Conservation (phyloP, 2,888 invertebrate genomes). For the Mallateleia sp. region DNA sequence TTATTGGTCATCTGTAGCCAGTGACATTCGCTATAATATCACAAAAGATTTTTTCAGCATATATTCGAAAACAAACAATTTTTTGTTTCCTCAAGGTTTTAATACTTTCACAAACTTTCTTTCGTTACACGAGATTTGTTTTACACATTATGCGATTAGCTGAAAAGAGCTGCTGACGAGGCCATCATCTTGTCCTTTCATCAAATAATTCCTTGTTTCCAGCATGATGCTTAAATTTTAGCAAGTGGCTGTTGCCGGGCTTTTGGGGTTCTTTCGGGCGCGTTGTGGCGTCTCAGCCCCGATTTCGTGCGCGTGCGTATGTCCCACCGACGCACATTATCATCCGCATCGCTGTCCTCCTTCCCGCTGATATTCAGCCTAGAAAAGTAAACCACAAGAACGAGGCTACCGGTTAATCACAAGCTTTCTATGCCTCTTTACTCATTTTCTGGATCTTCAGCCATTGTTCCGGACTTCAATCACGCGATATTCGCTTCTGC, state of each 20-base stretch:
- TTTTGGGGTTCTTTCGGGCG: slow-evolving; percentile 86
- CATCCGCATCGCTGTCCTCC: slow-evolving; percentile 50
- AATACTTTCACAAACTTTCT: too few species aligned
- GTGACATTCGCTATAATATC: too few species aligned
- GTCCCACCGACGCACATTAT: slow-evolving; percentile 64
- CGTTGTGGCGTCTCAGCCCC: slow-evolving; percentile 85
- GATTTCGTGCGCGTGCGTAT: slow-evolving; percentile 83
- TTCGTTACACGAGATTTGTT: slow-evolving; percentile 11
- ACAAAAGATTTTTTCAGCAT: too few species aligned
- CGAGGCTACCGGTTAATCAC: slow-evolving; percentile 80
- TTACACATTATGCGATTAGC: slow-evolving; percentile 16
- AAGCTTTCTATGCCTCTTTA: slow-evolving; percentile 39
- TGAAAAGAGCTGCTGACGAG: slow-evolving; percentile 81
- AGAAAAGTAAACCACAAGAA: slow-evolving; percentile 79
- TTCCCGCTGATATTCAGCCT: slow-evolving; percentile 74
- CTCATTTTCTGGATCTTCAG: slow-evolving; percentile 47
- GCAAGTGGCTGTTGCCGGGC: slow-evolving; percentile 86
- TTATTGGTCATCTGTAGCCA: too few species aligned
- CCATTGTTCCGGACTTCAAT: slow-evolving; percentile 43
- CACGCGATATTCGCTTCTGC: neutral
- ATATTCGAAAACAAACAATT: too few species aligned
- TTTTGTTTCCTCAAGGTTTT: too few species aligned
- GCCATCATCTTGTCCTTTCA: slow-evolving; percentile 83
- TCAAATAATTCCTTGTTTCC: slow-evolving; percentile 84
- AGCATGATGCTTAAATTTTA: slow-evolving; percentile 86